Evolutionary conservation across 92 coral and sea anemone genomes (phyloP).

Genomic region (Palythoa heliodiscus): DNA sequence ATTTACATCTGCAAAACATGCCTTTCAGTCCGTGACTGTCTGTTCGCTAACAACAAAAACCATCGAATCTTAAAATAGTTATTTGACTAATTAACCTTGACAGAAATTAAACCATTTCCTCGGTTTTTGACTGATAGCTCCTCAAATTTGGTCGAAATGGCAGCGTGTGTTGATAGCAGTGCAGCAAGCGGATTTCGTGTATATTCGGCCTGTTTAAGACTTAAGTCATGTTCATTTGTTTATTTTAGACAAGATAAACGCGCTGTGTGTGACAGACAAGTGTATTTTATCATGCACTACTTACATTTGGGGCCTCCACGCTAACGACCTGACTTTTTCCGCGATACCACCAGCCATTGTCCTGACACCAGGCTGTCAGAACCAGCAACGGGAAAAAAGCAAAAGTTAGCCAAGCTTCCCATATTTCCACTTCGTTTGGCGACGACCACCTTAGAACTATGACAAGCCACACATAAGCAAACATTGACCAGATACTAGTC

Average conservation of each 20-base stretch:
- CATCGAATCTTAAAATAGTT: no score
- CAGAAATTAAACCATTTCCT: not conserved
- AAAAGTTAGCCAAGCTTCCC: conserved; percentile 85
- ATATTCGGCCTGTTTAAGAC: not conserved
- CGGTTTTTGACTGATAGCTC: not conserved
- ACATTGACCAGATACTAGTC: conserved; percentile 85
- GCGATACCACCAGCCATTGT: conserved; percentile 85
- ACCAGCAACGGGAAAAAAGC: conserved; percentile 81
- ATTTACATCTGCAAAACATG: no score
- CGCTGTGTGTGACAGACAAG: not conserved
- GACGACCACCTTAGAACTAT: conserved; percentile 73
- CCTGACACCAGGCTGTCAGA: conserved; percentile 86
- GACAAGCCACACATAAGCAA: conserved; percentile 85
- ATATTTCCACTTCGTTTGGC: conserved; percentile 77
- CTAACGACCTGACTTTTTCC: conserved; percentile 61
- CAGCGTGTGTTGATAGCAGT: not conserved
- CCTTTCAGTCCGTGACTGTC: no score
- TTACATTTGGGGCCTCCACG: conserved; percentile 83
- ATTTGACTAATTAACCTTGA: not conserved
- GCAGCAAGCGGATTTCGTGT: not conserved
- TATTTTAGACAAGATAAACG: not conserved
- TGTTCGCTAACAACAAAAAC: no score
- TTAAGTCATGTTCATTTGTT: not conserved
- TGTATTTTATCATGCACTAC: conserved; percentile 6
- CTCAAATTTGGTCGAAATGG: not conserved